Base-by-base conservation (phyloP, 2,888 invertebrate species). In the Drosophila colorata region DNA sequence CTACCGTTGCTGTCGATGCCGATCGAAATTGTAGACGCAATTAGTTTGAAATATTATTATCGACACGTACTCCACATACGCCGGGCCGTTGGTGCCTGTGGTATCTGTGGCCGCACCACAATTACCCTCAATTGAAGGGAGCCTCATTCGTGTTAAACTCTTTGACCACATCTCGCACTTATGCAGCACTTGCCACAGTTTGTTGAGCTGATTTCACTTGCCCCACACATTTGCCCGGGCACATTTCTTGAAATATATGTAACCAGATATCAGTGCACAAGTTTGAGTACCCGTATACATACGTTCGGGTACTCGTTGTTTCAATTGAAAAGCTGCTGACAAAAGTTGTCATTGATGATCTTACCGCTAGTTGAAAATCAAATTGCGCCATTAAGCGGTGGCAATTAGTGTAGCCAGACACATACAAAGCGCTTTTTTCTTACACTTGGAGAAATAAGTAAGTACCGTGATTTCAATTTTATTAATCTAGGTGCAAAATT, bases 71-170 rank as follows among this genome's bases (percentile, higher is more conserved):
- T 87, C 56, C 51, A 51, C 44, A 49, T 57, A 63, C 57, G 38
- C 47, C 46, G 14, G 33, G 37, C 31, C 5, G 49, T 16, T 20
- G 33, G 33, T 44, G 49, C 8, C 31, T 6, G 40, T 56, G 31
- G 33, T 13, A 33, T 35, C 20, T 74, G 85, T 61, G 78, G 72
- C 75, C 64, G 73, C 68, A 67, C 65, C 72, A 78, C 89, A 87
- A 87, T 87, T 87, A 89, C 69, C 89, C 87, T 87, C 82, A 89
- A 85, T 89, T 87, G 87, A 74, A 74, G 80, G 78, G 74, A 78
- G 78, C 69, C 79, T 76, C 58, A 84, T 81, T 84, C 84, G 82
- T 80, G 81, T 84, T 87, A 87, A 87, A 88, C 87, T 88, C 87
- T 88, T 81, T 84, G 79, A 87, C 86, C 86, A 73, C 86, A 87